These are phyloP conservation scores for Myripristis jacobus DNA, from an alignment of 2,797 vertebrate species.

Conservation along the genomic window DNA sequence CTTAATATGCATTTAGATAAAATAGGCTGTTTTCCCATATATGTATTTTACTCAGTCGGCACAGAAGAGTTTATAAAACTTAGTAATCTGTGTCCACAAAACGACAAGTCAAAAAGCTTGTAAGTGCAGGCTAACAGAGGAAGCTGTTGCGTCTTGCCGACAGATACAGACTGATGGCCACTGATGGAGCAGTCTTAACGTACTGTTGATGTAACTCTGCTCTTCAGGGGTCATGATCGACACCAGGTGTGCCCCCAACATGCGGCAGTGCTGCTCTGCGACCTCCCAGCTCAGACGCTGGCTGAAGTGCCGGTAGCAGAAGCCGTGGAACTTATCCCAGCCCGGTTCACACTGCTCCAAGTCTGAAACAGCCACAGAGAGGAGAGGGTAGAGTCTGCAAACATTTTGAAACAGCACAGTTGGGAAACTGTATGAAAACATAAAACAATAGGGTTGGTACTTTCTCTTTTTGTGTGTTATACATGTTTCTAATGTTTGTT, in stretches of 20 bases:
- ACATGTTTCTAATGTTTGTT: no score
- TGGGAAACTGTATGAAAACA: no score
- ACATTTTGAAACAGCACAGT: not conserved
- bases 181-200: not conserved
- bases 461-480: no score
- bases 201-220: slow-evolving; percentile 93
- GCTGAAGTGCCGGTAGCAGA: slow-evolving; percentile 92
- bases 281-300: slow-evolving; percentile 93
- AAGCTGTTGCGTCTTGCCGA: not conserved
- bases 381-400: slow-evolving; percentile 1
- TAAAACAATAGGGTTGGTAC: no score
- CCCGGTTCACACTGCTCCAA: slow-evolving; percentile 86
- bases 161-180: not conserved
- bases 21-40: not conserved
- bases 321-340: slow-evolving; percentile 94
- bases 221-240: slow-evolving; percentile 94
- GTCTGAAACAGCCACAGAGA: slow-evolving; percentile 76
- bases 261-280: slow-evolving; percentile 90
- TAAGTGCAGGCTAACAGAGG: no score
- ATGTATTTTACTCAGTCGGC: not conserved
- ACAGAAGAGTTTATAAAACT: no score
- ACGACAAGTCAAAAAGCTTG: no score
- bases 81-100: no score
- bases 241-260: slow-evolving; percentile 89
- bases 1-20: not conserved